Evolutionary conservation across 2,888 invertebrate species (phyloP).

Genomic region (Orthosia incerta): DNA sequence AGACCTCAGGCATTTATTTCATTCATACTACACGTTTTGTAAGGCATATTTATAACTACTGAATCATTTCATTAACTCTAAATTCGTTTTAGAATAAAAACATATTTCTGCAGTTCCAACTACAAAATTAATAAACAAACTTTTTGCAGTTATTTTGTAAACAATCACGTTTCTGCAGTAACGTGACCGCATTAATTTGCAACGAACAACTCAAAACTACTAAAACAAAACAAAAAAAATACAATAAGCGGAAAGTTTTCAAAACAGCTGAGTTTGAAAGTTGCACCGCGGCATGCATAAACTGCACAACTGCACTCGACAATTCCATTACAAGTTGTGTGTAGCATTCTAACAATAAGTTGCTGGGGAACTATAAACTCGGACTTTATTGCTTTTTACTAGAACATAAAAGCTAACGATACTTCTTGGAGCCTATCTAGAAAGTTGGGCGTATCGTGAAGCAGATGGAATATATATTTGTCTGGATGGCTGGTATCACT

Average conservation of each 20-base stretch:
- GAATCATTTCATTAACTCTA: background rate
- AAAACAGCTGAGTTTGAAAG: slow-evolving; percentile 63
- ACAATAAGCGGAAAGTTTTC: slow-evolving; percentile 57
- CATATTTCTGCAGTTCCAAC: slow-evolving; percentile 12
- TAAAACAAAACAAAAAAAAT: slow-evolving; percentile 43
- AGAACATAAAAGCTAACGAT: slow-evolving; percentile 39
- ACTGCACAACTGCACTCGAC: slow-evolving; percentile 65
- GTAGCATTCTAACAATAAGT: slow-evolving; percentile 48
- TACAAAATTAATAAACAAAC: slow-evolving; percentile 24
- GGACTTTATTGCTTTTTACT: slow-evolving; percentile 62
- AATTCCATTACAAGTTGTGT: slow-evolving; percentile 66
- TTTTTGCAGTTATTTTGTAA: slow-evolving; percentile 31
- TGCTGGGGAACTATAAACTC: slow-evolving; percentile 56
- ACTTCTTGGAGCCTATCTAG: slow-evolving; percentile 41
- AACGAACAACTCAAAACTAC: slow-evolving; percentile 38
- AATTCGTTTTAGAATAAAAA: slow-evolving; percentile 15
- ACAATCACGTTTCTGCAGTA: slow-evolving; percentile 36
- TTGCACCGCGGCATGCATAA: slow-evolving; percentile 64
- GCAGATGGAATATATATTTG: slow-evolving; percentile 23
- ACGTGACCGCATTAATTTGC: slow-evolving; percentile 54
- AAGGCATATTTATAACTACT: background rate
- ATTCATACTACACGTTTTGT: background rate
- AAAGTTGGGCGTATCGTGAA: slow-evolving; percentile 52
- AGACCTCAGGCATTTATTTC: background rate
- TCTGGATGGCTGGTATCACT: slow-evolving; percentile 7